Base-by-base conservation (phyloP, 2,113 vertebrate species). In the Tetrao urogallus region DNA sequence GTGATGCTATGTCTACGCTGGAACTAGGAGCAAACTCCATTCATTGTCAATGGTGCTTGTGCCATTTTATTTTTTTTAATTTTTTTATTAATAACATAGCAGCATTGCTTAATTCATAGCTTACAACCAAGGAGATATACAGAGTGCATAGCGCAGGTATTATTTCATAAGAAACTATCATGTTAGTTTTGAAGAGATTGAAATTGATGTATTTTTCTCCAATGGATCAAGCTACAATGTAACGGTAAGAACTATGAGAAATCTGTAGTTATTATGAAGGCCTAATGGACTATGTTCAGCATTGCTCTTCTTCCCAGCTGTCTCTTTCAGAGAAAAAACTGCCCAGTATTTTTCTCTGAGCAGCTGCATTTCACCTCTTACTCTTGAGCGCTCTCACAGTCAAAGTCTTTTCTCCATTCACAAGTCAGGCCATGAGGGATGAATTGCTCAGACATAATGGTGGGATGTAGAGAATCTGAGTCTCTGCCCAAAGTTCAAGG, bases 321-420 rank as follows among this genome's bases (percentile, higher is more conserved):
- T 8, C 18, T 13, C 32, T 69, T 79, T 69, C 43, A 42, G 40
- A 25, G 10, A 32, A 8, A 4, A 95, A 83, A 40, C 24, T 65
- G 5, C 14, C 8, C 25, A 57, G 8, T 64, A 21, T 48, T 70
- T 48, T 45, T 56, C 56, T 61, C 13, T 28, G 34, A 47, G 43
- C 14, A 61, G 18, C 36, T 27, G 18, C 13, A n/a, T 34, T 87
- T 75, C 30, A 75, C 4, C 24, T 58, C 25, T 82, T 75, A 22
- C 4, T 22, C 40, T 21, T 64, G 7, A 67, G 57, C 72, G 4
- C 22, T 58, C 20, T 34, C 73, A 43, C 42, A 78, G 2, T 47
- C 30, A 24, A 32, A 22, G 11, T 74, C 1, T 0, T 80, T 48
- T 77, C 3, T n/a, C 42, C 7, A 12, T 20, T 13, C 21, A 22